Evolutionary conservation across 2,113 vertebrate species (phyloP), one percentile per base, ranked within the genome.

Genomic region (Tachycineta bicolor): DNA sequence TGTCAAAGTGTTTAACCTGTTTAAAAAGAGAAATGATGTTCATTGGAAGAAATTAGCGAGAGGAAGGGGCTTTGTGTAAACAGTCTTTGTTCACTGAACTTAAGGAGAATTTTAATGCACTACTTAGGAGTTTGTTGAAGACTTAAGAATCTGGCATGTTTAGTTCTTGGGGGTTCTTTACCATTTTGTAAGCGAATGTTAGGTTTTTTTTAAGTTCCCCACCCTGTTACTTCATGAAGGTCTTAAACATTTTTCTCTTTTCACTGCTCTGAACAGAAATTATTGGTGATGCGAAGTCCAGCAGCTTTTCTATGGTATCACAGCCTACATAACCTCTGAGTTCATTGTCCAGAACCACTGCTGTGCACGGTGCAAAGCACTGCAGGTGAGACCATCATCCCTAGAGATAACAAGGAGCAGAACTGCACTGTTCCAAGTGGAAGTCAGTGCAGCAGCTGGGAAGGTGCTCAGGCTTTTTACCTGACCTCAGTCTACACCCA

Each of bases 1-100:
- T 99, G 93, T 96, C 89, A 89, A 99, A 99, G 87, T 99, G 98
- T 84, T 99, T 99, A 85, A 99, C 99, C 99, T 99, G 97, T 92
- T 81, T 41, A 63, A 68, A 94, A 86, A 95, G 19, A 93, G 50
- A 89, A 93, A 89, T 5, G 0, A 50, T n/a, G 2, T 24, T 69
- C 1, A 21, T 56, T 24, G 55, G 33, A 87, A 90, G 7, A 84
- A 76, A 78, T 3, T 1, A 84, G 23, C 16, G 53, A 60, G 8
- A 55, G 26, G 33, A 75, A 23, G 5, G 25, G 7, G 26, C 17
- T 63, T 77, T 73, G 20, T 59, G 25, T n/a, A 70, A 56, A 8
- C 8, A 22, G 5, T 53, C 20, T 60, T 58, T 75, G 29, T 37
- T 67, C 13, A 46, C 13, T n/a, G 18, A 87, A 56, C 10, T 60